Evolutionary conservation across 92 coral and sea anemone species (phyloP).

Genomic region (Porites evermanni): DNA sequence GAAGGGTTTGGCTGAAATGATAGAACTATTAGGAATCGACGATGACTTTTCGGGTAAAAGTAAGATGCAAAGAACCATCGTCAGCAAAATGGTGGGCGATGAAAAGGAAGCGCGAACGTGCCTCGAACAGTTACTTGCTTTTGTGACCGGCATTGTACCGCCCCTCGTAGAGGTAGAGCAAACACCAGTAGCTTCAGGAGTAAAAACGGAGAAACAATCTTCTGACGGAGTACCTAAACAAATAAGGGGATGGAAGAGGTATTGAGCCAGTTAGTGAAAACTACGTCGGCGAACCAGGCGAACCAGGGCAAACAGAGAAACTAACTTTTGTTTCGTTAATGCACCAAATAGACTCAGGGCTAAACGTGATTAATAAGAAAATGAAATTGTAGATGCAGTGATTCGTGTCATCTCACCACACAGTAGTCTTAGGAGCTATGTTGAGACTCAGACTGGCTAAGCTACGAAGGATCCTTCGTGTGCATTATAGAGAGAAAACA

Average conservation of each 20-base stretch:
- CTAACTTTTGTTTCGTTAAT: neutral
- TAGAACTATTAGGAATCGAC: conserved; percentile 21
- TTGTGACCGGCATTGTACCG: conserved; percentile 29
- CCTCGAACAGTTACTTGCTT: conserved; percentile 16
- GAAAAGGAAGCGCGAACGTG: conserved; percentile 32
- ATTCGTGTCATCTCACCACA: conserved; percentile 50
- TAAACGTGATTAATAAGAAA: conserved; percentile 45
- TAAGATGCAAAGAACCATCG: conserved; percentile 15
- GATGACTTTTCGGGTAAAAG: conserved; percentile 29
- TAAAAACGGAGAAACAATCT: conserved; percentile 18
- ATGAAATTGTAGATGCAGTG: conserved; percentile 56
- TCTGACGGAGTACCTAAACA: neutral
- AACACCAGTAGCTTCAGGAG: conserved; percentile 27
- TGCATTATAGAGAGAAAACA: conserved; percentile 39
- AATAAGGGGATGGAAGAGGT: conserved; percentile 16
- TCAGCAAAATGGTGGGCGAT: conserved; percentile 16
- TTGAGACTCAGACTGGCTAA: conserved; percentile 65
- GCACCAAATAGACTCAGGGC: conserved; percentile 51
- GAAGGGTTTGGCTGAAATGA: conserved; percentile 31
- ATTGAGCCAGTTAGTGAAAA: neutral
- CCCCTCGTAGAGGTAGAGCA: conserved; percentile 4
- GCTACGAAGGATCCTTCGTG: conserved; percentile 26
- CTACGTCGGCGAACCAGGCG: conserved; percentile 12
- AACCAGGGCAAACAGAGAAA: conserved; percentile 51
- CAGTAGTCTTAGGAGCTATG: conserved; percentile 26